Evolutionary conservation across 2,888 invertebrate genomes (phyloP).

Genomic region (Sphaerophoria rueppellii): DNA sequence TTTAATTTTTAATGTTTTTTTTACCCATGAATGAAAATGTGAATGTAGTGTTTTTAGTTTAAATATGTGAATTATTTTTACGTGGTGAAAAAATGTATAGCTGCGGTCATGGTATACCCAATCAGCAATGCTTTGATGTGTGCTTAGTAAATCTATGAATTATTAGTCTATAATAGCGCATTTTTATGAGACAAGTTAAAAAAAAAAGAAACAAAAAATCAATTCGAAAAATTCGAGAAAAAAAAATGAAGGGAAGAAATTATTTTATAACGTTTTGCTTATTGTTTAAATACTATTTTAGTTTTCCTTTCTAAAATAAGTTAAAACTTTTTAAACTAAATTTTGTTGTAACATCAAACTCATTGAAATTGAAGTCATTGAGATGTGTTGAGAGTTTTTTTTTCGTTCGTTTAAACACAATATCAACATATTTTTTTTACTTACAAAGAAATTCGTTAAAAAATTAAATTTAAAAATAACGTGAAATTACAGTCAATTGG

Average conservation of each 20-base stretch:
- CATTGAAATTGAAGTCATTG: slow-evolving; percentile 65
- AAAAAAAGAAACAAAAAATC: background rate
- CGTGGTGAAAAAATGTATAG: background rate
- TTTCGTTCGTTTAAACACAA: slow-evolving; percentile 7
- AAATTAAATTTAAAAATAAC: too few relatives aligned
- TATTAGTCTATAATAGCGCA: slow-evolving; percentile 28
- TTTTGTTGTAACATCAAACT: slow-evolving; percentile 51
- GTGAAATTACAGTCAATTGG: too few relatives aligned
- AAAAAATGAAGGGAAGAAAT: background rate
- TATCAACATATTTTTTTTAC: background rate
- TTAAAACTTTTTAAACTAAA: slow-evolving; percentile 45
- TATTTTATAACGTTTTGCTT: background rate
- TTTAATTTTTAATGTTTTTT: slow-evolving; percentile 23
- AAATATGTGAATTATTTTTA: background rate
- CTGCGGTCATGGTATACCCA: background rate
- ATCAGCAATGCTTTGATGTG: slow-evolving; percentile 24
- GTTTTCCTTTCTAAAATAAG: slow-evolving; percentile 65
- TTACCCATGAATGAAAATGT: slow-evolving; percentile 24
- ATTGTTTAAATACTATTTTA: slow-evolving; percentile 67
- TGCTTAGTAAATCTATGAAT: slow-evolving; percentile 24
- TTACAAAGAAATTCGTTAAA: background rate
- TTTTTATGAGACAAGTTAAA: slow-evolving; percentile 5
- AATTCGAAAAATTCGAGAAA: slow-evolving; percentile 8
- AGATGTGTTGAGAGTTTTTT: slow-evolving; percentile 41
- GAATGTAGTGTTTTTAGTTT: slow-evolving; percentile 14